These are phyloP conservation scores for Steinernema scapterisci DNA, from an alignment of 2,888 invertebrate species.

Conservation along the genomic window DNA sequence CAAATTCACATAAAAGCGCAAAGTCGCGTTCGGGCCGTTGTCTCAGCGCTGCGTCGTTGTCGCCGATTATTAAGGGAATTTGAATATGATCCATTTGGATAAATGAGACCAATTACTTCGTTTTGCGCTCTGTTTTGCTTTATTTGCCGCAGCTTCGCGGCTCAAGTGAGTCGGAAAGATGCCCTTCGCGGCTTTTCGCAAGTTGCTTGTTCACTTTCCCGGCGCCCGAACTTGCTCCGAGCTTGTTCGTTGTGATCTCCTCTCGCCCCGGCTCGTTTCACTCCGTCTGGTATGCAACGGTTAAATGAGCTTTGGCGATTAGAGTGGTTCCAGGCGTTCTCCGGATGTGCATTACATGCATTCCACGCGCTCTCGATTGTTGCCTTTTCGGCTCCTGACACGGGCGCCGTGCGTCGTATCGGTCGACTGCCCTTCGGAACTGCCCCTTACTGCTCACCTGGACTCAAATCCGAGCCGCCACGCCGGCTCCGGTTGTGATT, in stretches of 20 bases:
- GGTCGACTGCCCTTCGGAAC: conserved; percentile 13
- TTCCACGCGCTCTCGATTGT: conserved; percentile 32
- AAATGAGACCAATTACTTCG: conserved; percentile 31
- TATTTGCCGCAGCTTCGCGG: conserved; percentile 9
- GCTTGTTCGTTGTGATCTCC: neutral
- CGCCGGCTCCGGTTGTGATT: neutral
- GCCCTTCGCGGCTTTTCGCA: neutral
- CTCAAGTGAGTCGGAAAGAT: neutral
- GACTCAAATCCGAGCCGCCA: neutral
- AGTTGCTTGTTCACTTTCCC: neutral
- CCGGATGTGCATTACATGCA: conserved; percentile 33
- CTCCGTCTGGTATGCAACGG: conserved; percentile 28
- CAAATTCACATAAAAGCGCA: neutral
- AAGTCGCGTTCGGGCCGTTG: neutral
- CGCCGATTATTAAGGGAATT: conserved; percentile 27
- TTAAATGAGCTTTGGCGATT: conserved; percentile 28
- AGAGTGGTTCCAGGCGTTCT: conserved; percentile 24
- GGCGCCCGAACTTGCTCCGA: neutral
- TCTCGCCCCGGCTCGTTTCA: conserved; percentile 11
- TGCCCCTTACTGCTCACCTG: conserved; percentile 16
- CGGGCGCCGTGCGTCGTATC: conserved; percentile 6
- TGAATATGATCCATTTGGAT: conserved; percentile 28
- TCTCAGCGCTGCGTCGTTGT: neutral
- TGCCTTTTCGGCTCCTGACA: conserved; percentile 32
- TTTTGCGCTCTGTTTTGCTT: conserved; percentile 25